Evolutionary conservation across 53 echinoderm and acorn worm genomes (phyloP).

Genomic region (Echinarachnius parma): DNA sequence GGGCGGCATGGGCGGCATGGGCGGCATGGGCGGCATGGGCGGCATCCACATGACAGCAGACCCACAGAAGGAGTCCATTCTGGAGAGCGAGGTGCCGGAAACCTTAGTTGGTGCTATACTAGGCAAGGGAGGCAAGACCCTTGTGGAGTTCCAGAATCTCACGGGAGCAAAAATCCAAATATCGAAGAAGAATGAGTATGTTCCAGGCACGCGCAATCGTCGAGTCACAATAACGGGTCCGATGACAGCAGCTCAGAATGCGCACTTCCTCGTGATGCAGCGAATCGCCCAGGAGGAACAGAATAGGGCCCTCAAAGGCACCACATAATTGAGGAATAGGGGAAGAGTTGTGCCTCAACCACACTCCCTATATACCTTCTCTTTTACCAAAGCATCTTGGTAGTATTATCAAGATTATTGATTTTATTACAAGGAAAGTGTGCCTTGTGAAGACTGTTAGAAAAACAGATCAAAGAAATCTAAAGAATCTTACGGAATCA

Average conservation of each 20-base stretch:
- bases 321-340: constrained; percentile 56
- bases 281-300: constrained; percentile 97
- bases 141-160: constrained; percentile 96
- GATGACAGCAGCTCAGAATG: constrained; percentile 84
- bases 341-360: constrained; percentile 44
- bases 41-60: constrained; percentile 55
- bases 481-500: no score
- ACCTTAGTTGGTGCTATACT: constrained; percentile 97
- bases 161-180: constrained; percentile 98
- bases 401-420: constrained; percentile 19
- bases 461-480: no score
- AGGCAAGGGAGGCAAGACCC: constrained; percentile 95
- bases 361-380: constrained; percentile 40
- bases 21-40: constrained; percentile 41
- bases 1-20: no score
- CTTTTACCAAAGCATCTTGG: constrained; percentile 51
- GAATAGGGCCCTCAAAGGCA: constrained; percentile 94
- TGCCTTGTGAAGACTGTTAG: constrained; percentile 54
- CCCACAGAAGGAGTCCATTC: constrained; percentile 70
- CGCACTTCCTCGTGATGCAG: constrained; percentile 90
- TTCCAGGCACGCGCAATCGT: constrained; percentile 96
- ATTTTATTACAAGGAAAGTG: constrained; percentile 50
- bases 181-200: constrained; percentile 96
- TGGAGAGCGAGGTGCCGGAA: constrained; percentile 97
- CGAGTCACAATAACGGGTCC: constrained; percentile 98